Evolutionary conservation across 2,888 invertebrate genomes (phyloP).

Genomic region (Stenolophus ochropezus): DNA sequence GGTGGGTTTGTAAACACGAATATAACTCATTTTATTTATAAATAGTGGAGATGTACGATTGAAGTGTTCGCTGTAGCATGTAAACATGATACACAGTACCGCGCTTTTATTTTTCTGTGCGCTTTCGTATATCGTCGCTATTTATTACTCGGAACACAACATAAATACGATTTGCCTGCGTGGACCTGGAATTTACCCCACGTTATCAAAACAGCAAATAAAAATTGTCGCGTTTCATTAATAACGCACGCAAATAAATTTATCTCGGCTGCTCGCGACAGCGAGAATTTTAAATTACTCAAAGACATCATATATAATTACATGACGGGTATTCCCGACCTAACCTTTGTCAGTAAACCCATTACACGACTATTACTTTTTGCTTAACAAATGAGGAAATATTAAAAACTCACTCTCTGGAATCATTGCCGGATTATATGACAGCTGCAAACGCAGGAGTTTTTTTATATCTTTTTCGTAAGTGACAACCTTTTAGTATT

Average conservation of each 20-base stretch:
- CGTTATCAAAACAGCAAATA: conserved; percentile 59
- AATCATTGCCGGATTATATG: neutral
- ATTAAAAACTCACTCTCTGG: neutral
- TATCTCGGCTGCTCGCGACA: conserved; percentile 29
- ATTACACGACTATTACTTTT: neutral
- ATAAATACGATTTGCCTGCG: conserved; percentile 43
- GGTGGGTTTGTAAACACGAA: conserved; percentile 32
- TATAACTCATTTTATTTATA: conserved; percentile 46
- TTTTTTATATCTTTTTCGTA: too few species aligned
- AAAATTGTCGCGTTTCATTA: conserved; percentile 57
- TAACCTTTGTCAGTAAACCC: conserved; percentile 1
- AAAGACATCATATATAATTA: conserved; percentile 38
- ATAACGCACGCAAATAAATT: conserved; percentile 55
- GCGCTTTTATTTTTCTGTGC: conserved; percentile 47
- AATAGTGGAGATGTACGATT: conserved; percentile 28
- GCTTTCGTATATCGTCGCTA: conserved; percentile 41
- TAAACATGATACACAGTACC: conserved; percentile 34
- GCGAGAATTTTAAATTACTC: conserved; percentile 42
- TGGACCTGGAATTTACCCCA: conserved; percentile 6
- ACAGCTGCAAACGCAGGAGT: neutral
- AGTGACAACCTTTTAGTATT: too few species aligned
- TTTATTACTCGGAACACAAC: conserved; percentile 39
- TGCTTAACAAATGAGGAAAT: neutral
- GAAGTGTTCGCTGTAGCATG: conserved; percentile 23
- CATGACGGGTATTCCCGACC: neutral